phyloP scores from a whole-genome alignment of 2,797 vertebrate species.

The Pristis pectinata region DNA sequence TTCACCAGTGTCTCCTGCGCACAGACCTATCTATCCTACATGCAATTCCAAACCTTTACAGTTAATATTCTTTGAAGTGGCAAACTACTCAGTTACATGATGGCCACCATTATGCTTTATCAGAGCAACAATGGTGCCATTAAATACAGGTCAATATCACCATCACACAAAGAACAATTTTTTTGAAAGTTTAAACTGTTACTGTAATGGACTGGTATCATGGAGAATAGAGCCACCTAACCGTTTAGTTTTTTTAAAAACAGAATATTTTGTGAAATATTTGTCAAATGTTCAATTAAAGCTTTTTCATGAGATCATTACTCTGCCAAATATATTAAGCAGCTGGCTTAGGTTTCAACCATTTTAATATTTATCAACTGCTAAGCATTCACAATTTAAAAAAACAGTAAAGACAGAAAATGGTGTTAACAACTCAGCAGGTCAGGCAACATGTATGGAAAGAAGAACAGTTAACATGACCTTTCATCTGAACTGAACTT shows the following conservation, averaged over 20 bases:
- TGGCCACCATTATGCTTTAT: neutral
- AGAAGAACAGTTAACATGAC: too few relatives aligned
- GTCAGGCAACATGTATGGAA: too few relatives aligned
- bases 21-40: neutral
- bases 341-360: neutral
- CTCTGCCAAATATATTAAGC: neutral
- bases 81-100: neutral
- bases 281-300: conserved; percentile 6
- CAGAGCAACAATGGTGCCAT: neutral
- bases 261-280: conserved; percentile 24
- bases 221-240: neutral
- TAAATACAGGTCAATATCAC: neutral
- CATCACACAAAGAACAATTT: neutral
- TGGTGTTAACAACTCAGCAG: too few relatives aligned
- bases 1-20: neutral
- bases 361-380: neutral
- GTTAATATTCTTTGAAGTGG: neutral
- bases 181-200: neutral
- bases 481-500: too few relatives aligned
- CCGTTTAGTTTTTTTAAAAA: neutral
- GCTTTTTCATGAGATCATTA: conserved; percentile 18
- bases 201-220: neutral
- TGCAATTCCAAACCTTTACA: neutral
- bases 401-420: neutral
- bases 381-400: neutral